phyloP scores from a whole-genome alignment of 37 sponge, comb jelly and placozoan genomes.

The Bolinopsis microptera region DNA sequence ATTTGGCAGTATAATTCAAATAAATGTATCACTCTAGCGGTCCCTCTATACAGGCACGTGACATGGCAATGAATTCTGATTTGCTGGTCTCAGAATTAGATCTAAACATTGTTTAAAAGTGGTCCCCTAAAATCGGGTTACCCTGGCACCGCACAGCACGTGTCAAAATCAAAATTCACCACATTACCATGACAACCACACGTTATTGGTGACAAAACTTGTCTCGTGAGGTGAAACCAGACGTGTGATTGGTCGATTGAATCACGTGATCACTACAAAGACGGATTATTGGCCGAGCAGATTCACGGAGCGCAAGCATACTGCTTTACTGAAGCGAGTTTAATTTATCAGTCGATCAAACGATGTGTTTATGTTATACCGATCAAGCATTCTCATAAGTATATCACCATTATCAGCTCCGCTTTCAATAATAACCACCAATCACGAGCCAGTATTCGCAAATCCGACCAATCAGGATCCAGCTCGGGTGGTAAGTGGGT shows the following conservation, averaged over 20 bases:
- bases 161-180: no score
- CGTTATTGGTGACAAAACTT: background rate
- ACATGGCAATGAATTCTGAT: background rate
- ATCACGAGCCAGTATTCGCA: background rate
- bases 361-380: background rate
- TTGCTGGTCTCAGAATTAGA: background rate
- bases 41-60: background rate
- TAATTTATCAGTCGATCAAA: conserved; percentile 59
- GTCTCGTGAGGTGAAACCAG: background rate
- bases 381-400: conserved; percentile 10
- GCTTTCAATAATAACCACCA: background rate
- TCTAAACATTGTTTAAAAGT: background rate
- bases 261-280: background rate
- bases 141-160: background rate
- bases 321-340: background rate
- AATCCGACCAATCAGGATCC: background rate
- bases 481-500: background rate
- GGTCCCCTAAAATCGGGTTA: background rate
- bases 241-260: background rate
- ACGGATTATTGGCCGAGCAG: background rate
- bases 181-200: background rate
- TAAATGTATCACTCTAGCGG: background rate
- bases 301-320: background rate
- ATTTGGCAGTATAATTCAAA: background rate
- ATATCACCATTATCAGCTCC: background rate